Percentiles rank a stretch among this genome's conserved stretches.
These are phyloP conservation scores for Halcyon senegalensis DNA, from an alignment of 2,113 vertebrate species.

Conservation along the genomic window DNA sequence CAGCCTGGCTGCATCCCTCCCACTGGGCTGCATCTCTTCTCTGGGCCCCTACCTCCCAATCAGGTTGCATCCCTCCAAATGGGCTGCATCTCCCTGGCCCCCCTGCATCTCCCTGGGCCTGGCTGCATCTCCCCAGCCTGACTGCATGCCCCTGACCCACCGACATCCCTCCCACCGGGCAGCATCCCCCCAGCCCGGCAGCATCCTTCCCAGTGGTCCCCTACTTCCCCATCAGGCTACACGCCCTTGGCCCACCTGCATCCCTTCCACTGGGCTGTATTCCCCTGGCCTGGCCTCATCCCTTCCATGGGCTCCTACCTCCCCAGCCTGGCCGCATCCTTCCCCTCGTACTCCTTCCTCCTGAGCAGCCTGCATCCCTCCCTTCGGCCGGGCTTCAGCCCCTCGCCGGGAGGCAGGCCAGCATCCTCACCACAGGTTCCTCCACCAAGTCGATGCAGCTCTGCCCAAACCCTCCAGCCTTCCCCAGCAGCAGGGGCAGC, in stretches of 20 bases:
- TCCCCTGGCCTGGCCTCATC: neutral
- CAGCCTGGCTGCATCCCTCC: neutral
- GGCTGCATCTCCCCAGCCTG: neutral
- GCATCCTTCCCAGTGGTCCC: neutral
- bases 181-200: neutral
- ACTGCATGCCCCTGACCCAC: neutral
- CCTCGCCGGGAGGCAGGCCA: neutral
- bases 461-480: neutral
- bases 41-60: neutral
- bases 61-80: neutral
- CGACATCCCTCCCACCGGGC: neutral
- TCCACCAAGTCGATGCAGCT: neutral
- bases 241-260: too few species aligned
- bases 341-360: neutral
- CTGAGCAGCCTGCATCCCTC: neutral
- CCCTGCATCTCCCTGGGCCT: neutral
- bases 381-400: neutral
- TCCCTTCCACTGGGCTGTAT: neutral
- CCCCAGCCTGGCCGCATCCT: accelerated
- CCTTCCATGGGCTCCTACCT: neutral
- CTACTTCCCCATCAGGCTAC: neutral
- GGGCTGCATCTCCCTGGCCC: neutral
- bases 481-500: neutral
- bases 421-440: neutral
- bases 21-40: too few species aligned